Conservation (phyloP, 2,888 invertebrate genomes). For the Reticulitermes lucifugus region DNA sequence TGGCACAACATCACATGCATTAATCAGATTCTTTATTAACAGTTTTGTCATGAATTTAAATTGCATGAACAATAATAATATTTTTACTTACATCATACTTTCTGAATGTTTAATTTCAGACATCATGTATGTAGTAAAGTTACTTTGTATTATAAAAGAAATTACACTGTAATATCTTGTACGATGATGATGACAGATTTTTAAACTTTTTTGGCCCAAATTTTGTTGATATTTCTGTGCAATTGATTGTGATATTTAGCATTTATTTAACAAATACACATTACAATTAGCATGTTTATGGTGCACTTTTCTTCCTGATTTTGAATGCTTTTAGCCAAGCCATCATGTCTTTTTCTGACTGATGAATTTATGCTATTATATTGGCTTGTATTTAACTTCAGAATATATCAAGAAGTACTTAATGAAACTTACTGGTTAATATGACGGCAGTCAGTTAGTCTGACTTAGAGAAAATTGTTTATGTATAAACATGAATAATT, state of each 20-base stretch:
- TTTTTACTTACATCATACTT: background rate
- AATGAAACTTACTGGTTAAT: background rate
- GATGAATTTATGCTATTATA: background rate
- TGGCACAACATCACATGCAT: background rate
- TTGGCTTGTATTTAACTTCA: background rate
- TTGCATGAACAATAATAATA: background rate
- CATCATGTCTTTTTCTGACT: background rate
- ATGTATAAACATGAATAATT: too few species aligned
- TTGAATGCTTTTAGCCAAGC: background rate
- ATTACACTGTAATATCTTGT: background rate
- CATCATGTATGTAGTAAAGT: background rate
- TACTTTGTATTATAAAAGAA: background rate
- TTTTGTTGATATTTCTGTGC: background rate
- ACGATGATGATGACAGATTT: too few species aligned
- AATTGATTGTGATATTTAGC: background rate
- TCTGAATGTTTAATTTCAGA: background rate
- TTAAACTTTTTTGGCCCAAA: background rate
- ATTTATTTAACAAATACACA: background rate
- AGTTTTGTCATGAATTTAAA: background rate
- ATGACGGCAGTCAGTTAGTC: too few species aligned
- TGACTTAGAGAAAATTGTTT: too few species aligned
- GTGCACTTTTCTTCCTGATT: background rate
- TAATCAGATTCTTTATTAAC: too few species aligned
- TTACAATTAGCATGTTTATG: background rate
- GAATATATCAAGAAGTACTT: constrained; percentile 8